phyloP scores from a whole-genome alignment of 2,888 invertebrate genomes.

The Mythimna ferrago region DNA sequence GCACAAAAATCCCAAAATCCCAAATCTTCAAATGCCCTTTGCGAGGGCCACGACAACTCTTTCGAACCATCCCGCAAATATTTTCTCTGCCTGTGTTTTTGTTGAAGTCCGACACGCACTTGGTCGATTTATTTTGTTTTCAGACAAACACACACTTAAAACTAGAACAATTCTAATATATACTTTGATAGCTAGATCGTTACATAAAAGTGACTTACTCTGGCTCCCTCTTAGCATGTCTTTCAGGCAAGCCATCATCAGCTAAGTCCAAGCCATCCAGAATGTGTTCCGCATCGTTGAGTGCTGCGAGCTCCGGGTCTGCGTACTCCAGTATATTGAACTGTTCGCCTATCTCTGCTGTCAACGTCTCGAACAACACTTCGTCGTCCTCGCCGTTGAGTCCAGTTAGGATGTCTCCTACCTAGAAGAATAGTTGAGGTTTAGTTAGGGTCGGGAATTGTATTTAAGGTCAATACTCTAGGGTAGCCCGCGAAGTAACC shows the following conservation, averaged over 20 bases:
- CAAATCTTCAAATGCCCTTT: too few relatives aligned
- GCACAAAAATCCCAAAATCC: too few relatives aligned
- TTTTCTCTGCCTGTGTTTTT: too few relatives aligned
- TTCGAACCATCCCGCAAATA: too few relatives aligned
- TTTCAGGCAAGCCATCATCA: slow-evolving; percentile 93
- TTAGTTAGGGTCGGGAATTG: too few relatives aligned
- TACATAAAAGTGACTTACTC: slow-evolving; percentile 71
- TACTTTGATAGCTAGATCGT: neutral
- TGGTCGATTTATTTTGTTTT: too few relatives aligned
- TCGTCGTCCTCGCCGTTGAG: slow-evolving; percentile 97
- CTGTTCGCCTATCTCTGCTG: slow-evolving; percentile 97
- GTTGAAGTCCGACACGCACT: too few relatives aligned
- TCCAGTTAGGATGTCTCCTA: slow-evolving; percentile 95
- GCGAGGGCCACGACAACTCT: too few relatives aligned
- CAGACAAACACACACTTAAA: neutral
- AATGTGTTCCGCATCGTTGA: slow-evolving; percentile 95
- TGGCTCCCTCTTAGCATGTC: slow-evolving; percentile 88
- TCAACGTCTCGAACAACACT: slow-evolving; percentile 93
- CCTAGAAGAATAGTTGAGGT: slow-evolving; percentile 72
- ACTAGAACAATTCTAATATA: neutral
- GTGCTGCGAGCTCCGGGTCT: slow-evolving; percentile 97
- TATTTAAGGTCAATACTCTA: too few relatives aligned
- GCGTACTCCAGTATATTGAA: slow-evolving; percentile 99
- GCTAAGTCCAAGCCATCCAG: slow-evolving; percentile 96
- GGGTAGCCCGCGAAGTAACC: too few relatives aligned